These are phyloP conservation scores for Calephelis nemesis DNA, from an alignment of 1,140 invertebrate genomes.

Conservation along the genomic window DNA sequence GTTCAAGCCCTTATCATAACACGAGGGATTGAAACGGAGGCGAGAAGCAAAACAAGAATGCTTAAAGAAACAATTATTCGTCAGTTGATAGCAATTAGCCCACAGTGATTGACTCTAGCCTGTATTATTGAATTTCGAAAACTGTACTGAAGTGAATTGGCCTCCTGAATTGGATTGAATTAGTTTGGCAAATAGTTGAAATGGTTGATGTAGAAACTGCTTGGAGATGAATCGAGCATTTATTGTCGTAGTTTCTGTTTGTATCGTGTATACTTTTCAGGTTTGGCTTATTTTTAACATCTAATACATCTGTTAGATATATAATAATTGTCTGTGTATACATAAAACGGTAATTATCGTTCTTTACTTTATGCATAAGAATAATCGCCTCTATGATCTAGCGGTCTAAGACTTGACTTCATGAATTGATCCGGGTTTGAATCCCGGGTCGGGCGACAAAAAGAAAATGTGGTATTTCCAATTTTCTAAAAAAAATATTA, in stretches of 20 bases:
- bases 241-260: conserved; percentile 42
- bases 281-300: conserved; percentile 28
- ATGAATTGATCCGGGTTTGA: too few species aligned
- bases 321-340: too few species aligned
- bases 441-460: too few species aligned
- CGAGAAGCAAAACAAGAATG: conserved; percentile 48
- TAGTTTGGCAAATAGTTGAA: conserved; percentile 30
- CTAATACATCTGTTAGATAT: too few species aligned
- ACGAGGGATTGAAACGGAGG: conserved; percentile 32
- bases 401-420: too few species aligned
- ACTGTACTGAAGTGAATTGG: not conserved
- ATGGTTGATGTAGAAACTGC: conserved; percentile 15
- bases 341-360: too few species aligned
- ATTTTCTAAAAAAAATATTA: too few species aligned
- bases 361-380: too few species aligned
- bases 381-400: too few species aligned
- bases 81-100: not conserved
- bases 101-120: not conserved
- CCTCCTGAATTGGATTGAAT: not conserved
- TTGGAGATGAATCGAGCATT: conserved; percentile 55
- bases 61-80: conserved; percentile 39
- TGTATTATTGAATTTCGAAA: not conserved
- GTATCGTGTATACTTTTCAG: conserved; percentile 53
- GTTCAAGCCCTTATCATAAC: conserved; percentile 43
- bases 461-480: too few species aligned